Evolutionary conservation across 2,797 vertebrate species (phyloP), one percentile per base, ranked within the genome.

Genomic region (Bryconaethiops microstoma): DNA sequence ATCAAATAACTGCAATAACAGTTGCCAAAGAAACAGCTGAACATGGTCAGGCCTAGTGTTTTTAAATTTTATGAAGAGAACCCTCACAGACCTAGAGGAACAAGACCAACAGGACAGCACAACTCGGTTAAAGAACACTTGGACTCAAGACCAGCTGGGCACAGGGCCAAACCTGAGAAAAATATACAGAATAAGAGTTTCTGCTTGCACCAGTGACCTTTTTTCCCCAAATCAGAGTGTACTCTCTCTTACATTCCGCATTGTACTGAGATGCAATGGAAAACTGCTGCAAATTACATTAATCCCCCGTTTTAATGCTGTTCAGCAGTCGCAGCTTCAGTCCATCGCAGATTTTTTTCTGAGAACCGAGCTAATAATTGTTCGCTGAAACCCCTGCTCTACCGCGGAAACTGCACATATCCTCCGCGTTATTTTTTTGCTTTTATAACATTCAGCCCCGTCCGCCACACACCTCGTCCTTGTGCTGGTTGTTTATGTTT

Each of bases 201-300:
- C 50, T 48, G 50, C 48, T 14, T 29, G 21, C 23, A 55, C 16
- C 39, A 19, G 14, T 55, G 70, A n/a, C 50, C 69, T 25, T 54
- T 52, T 54, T 54, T 39, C 25, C 14, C 16, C 21, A 21, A 54
- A 7, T 35, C 48, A n/a, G 9, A 35, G 25, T 29, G 8, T n/a
- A 39, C 23, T 2, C 0, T 17, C 23, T 29, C 68, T 29, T 19
- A 2, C 6, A 1, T 0, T 14, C 35, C 35, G 17, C 35, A 59
- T 6, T 5, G 7, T 39, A 50, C 5, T 7, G n/a, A 48, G 21
- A 45, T 10, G 7, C 1, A 5, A 8, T 45, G 19, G 35, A 67
- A 35, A 45, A 68, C 65, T 68, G 39, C 16, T 42, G 62, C 62
- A 35, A 64, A 64, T 35, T 25, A 63, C n/a, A n/a, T n/a, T n/a